Conservation (phyloP, 2,113 vertebrate species). For the Xenopus borealis region DNA sequence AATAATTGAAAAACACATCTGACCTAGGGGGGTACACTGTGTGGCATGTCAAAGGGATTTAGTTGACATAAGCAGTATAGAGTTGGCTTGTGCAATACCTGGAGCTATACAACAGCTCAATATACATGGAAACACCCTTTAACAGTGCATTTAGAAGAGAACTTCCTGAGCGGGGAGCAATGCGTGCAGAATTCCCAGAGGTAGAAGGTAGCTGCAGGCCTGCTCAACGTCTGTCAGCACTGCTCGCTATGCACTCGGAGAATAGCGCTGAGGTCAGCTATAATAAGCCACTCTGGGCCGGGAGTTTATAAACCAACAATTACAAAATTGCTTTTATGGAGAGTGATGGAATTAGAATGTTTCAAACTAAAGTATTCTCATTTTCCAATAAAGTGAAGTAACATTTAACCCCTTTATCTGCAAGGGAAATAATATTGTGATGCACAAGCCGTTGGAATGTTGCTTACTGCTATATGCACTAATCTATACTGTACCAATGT, state of each 20-base stretch:
- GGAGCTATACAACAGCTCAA: constrained; percentile 38
- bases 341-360: constrained; percentile 10
- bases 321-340: constrained; percentile 31
- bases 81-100: constrained; percentile 27
- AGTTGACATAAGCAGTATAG: constrained; percentile 34
- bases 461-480: no score
- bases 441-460: neutral
- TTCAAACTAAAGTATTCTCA: neutral
- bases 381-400: neutral
- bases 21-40: constrained; percentile 19
- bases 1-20: constrained; percentile 39
- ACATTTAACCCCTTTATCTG: neutral
- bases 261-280: neutral
- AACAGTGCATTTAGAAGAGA: constrained; percentile 24
- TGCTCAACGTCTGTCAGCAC: constrained; percentile 36
- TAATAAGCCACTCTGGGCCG: constrained; percentile 1
- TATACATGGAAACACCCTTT: constrained; percentile 31
- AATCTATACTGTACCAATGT: no score
- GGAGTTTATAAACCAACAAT: constrained; percentile 19
- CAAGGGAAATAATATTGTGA: neutral
- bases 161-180: constrained; percentile 25
- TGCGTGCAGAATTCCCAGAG: constrained; percentile 30
- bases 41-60: constrained; percentile 29
- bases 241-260: neutral
- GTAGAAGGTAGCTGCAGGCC: constrained; percentile 13